A percentile compares a stretch with the other conserved stretches of the same genome.
phyloP scores from a whole-genome alignment of 2,888 invertebrate genomes.

The Lamellibrachia satsuma region DNA sequence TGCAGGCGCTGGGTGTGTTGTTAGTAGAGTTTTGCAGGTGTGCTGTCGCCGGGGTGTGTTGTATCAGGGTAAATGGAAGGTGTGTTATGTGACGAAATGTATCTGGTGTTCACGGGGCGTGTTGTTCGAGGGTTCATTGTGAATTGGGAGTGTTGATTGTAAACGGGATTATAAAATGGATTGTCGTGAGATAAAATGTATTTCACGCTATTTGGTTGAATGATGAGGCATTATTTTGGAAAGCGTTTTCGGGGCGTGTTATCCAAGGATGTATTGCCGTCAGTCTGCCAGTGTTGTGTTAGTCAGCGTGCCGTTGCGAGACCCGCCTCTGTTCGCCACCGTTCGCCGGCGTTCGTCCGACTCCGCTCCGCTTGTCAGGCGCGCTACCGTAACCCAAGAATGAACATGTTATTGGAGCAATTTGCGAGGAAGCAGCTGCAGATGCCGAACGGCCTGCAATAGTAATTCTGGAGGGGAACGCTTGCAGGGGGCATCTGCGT shows the following conservation, averaged over 20 bases:
- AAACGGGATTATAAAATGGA: background rate
- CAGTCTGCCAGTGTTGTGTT: background rate
- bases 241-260: no score
- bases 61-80: background rate
- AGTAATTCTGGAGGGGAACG: background rate
- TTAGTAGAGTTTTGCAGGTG: background rate
- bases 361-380: background rate
- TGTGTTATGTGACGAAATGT: background rate
- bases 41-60: background rate
- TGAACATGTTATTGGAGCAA: constrained; percentile 11
- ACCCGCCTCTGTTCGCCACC: background rate
- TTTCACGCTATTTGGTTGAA: background rate
- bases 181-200: background rate
- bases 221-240: background rate
- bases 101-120: background rate
- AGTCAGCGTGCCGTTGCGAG: no score
- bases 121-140: background rate
- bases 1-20: background rate
- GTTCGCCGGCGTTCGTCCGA: background rate
- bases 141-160: background rate
- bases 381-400: constrained; percentile 17
- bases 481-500: background rate
- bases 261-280: background rate
- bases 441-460: background rate
- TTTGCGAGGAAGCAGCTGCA: constrained; percentile 6